Evolutionary conservation across 2,113 vertebrate genomes (phyloP), one percentile per base, ranked within the genome.

Genomic region (Chunga burmeisteri): DNA sequence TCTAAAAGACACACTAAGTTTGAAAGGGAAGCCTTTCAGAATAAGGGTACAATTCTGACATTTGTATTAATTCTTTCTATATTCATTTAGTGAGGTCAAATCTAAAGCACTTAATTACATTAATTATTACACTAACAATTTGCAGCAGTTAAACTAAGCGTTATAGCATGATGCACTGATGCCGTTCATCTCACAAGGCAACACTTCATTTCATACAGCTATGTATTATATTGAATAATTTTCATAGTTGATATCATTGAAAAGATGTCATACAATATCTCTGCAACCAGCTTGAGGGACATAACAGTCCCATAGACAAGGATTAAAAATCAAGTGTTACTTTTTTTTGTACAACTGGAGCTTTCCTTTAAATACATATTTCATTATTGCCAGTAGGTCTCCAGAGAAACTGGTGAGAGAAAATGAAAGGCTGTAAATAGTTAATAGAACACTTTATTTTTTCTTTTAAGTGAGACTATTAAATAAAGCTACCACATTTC

Each of bases 371-470:
- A 89, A 85, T 94, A 81, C 81, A 94, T 94, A 85, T 81, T 94
- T 97, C 86, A 94, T 94, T 93, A 82, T n/a, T 59, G 85, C 91
- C 96, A 96, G 92, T 36, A 90, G 79, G 90, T 79, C 93, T 95
- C 95, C 87, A 68, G 88, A 95, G 93, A 77, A 94, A 90, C 46
- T 1, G 21, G 63, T 32, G 65, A 66, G 67, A 88, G 78, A 82
- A 93, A 96, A 95, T 74, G 85, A 94, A 93, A 95, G 82, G 83
- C 77, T 97, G 94, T 96, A 96, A 97, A 96, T 80, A 77, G 93
- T 97, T 95, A 96, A 96, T 53, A 94, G 73, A 91, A 93, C 40
- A 94, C 89, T 96, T 93, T 50, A 91, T 79, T 87, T 95, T 90
- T 88, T 75, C 94, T 93, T 96, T 96, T 83, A 96, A 95, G 92